Evolutionary conservation across 1,140 invertebrate species (phyloP), one percentile per base, ranked within the genome.

Genomic region (Parasteatoda tepidariorum): DNA sequence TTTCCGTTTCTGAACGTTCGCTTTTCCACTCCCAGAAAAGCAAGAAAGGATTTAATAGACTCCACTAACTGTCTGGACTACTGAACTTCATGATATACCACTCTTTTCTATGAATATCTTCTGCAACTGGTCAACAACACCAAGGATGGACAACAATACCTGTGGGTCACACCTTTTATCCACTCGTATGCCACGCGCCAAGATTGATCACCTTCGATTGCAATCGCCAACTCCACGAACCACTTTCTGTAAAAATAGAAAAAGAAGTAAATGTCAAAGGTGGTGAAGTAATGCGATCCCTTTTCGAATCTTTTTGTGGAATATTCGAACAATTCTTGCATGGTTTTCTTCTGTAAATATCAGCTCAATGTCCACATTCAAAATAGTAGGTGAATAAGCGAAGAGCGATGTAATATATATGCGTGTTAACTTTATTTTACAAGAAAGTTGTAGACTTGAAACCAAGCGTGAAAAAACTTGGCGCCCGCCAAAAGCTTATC

Each of bases 121-220:
- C 38, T 13, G 18, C 18, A 48, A 22, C 70, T 54, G 67, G 30
- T 30, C 31, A 15, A 67, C 11, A 67, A 67, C 15, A n/a, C 33
- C 13, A n/a, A n/a, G n/a, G n/a, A n/a, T n/a, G 67, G 18, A 24
- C 54, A 41, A 24, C 34, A 28, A 33, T 41, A 22, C 22, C 48
- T 31, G 55, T 15, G 28, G 30, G 28, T 22, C 48, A 31, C 22
- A 61, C 59, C 59, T 30, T 30, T n/a, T 24, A 30, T 24, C 18
- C 26, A 38, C 22, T 18, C 38, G 64, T 22, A 67, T 30, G 48
- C 18, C 73, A 62, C 73, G 73, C 57, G 73, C 57, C 73, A 75
- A 75, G 73, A 75, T 75, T 54, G 73, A 75, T 75, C 18, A n/a
- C 33, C 4, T 24, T 6, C 34, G 73, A 62, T 31, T 33, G n/a